These are phyloP conservation scores for Sesamia inferens DNA, from an alignment of 2,888 invertebrate species.

Conservation along the genomic window DNA sequence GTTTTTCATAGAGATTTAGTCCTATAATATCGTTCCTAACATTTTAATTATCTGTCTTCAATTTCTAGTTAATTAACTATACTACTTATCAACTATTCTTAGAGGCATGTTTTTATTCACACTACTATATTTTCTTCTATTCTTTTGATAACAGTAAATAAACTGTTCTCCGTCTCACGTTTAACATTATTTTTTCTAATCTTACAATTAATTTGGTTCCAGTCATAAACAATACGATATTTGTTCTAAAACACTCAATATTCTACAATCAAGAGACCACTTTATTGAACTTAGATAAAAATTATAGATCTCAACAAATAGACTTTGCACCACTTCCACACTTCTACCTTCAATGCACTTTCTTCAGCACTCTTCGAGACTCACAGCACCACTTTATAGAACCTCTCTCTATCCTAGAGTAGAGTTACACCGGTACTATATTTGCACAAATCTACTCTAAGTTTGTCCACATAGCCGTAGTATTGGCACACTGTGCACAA, in stretches of 20 bases:
- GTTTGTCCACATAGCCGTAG: slow-evolving; percentile 84
- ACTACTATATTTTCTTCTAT: slow-evolving; percentile 30
- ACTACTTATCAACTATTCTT: not conserved
- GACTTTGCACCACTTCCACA: slow-evolving; percentile 87
- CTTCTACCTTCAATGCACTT: slow-evolving; percentile 85
- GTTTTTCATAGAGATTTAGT: not conserved
- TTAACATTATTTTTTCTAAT: not conserved
- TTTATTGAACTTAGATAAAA: slow-evolving; percentile 28
- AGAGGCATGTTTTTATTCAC: slow-evolving; percentile 41
- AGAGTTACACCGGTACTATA: slow-evolving; percentile 80
- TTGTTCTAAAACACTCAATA: not conserved
- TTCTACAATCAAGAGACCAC: not conserved
- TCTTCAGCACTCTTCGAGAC: slow-evolving; percentile 82
- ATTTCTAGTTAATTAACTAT: slow-evolving; percentile 33
- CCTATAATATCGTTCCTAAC: not conserved
- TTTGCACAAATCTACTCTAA: slow-evolving; percentile 84
- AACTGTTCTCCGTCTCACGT: slow-evolving; percentile 9
- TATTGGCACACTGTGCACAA: slow-evolving; percentile 81
- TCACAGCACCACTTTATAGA: slow-evolving; percentile 79
- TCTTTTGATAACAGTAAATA: slow-evolving; percentile 20
- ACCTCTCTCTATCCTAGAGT: slow-evolving; percentile 85
- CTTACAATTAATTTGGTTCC: not conserved
- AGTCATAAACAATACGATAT: slow-evolving; percentile 4
- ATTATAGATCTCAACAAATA: slow-evolving; percentile 86
- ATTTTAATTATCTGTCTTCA: slow-evolving; percentile 16